These are phyloP conservation scores for Drosophila hamatofila DNA, from an alignment of 2,888 invertebrate species.

Conservation along the genomic window DNA sequence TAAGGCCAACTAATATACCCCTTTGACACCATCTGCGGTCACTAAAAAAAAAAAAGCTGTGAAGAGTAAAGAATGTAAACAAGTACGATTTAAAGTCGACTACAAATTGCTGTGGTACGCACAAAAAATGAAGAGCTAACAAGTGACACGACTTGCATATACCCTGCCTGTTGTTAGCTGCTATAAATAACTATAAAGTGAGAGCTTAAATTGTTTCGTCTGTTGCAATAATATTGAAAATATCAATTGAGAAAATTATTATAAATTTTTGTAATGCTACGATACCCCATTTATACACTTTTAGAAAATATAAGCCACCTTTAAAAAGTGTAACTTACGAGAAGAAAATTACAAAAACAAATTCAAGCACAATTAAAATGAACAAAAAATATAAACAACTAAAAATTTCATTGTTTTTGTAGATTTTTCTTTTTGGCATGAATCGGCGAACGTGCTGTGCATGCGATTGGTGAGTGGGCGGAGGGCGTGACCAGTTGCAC, in stretches of 20 bases:
- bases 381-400: slow-evolving; percentile 14
- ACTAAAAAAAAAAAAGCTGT: slow-evolving; percentile 27
- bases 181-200: neutral
- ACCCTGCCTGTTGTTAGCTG: slow-evolving; percentile 11
- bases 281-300: neutral
- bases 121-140: neutral
- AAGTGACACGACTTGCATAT: neutral
- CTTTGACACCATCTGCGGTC: neutral
- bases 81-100: slow-evolving; percentile 54
- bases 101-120: slow-evolving; percentile 28
- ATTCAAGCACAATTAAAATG: slow-evolving; percentile 41
- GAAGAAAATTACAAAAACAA: slow-evolving; percentile 9
- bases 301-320: neutral
- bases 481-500: slow-evolving; percentile 32
- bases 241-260: too few relatives aligned
- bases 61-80: slow-evolving; percentile 52
- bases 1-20: neutral
- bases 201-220: too few relatives aligned
- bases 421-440: neutral
- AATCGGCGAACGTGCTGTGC: slow-evolving; percentile 32
- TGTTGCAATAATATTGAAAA: too few relatives aligned
- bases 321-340: neutral
- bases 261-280: too few relatives aligned
- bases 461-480: slow-evolving; percentile 8
- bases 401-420: neutral